These are phyloP conservation scores for Conomelus anceps DNA, from an alignment of 2,888 invertebrate species.

Conservation along the genomic window DNA sequence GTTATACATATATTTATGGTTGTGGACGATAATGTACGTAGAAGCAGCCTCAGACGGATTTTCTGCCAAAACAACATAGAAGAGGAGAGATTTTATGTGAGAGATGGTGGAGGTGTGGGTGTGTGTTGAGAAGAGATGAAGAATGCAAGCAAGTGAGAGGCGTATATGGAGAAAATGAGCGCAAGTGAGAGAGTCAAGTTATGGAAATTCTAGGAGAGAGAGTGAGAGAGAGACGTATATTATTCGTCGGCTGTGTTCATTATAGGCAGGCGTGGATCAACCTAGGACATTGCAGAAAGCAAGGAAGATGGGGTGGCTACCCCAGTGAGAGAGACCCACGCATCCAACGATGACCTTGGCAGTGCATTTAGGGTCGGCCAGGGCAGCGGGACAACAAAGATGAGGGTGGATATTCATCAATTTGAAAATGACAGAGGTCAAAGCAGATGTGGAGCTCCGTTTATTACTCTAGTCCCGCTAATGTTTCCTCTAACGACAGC, in stretches of 20 bases:
- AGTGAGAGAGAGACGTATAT: background rate
- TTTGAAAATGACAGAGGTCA: conserved; percentile 12
- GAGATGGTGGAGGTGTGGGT: background rate
- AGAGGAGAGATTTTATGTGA: background rate
- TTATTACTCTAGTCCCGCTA: background rate
- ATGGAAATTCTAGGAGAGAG: background rate
- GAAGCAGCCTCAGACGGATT: background rate
- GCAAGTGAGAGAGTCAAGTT: background rate
- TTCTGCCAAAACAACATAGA: background rate
- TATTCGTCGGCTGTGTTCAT: too few species aligned
- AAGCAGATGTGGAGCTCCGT: conserved; percentile 5
- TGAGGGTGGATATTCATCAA: background rate
- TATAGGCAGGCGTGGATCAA: background rate
- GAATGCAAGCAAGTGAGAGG: background rate
- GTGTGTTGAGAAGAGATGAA: background rate
- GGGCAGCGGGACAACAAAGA: background rate
- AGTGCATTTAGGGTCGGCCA: background rate
- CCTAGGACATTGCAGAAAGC: background rate
- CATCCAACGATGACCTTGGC: background rate
- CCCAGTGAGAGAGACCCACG: too few species aligned
- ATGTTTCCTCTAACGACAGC: background rate
- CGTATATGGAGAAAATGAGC: background rate
- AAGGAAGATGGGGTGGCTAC: background rate
- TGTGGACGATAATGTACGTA: background rate
- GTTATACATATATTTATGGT: background rate